Evolutionary conservation across 2,888 invertebrate species (phyloP).

Genomic region (Aphelenchoides bicaudatus): DNA sequence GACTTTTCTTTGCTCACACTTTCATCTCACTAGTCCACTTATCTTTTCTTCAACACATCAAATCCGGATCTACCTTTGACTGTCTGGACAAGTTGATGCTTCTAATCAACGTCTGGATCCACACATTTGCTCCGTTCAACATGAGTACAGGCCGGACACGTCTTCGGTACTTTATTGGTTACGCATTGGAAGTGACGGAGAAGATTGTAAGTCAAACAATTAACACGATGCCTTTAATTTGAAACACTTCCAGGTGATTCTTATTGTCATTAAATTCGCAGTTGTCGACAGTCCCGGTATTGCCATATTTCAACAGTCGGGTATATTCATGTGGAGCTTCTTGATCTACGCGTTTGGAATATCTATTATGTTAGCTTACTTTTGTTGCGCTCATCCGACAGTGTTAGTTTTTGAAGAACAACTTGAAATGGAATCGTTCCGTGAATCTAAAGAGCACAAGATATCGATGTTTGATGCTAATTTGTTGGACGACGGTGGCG

Average conservation of each 20-base stretch:
- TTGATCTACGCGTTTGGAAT: conserved; percentile 32
- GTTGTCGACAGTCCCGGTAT: conserved; percentile 1
- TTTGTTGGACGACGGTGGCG: too few relatives aligned
- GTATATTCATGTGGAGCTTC: not conserved
- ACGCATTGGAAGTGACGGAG: conserved; percentile 42
- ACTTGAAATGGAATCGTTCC: too few relatives aligned
- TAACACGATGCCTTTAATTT: not conserved
- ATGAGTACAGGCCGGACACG: conserved; percentile 43
- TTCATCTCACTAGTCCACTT: conserved; percentile 23
- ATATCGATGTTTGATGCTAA: too few relatives aligned
- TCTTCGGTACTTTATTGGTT: conserved; percentile 38
- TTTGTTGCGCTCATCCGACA: conserved; percentile 43
- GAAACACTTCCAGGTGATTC: conserved; percentile 7
- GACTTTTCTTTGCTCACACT: conserved; percentile 18
- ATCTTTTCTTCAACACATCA: conserved; percentile 23
- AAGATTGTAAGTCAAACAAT: conserved; percentile 30
- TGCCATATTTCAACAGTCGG: conserved; percentile 2
- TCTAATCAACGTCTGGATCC: conserved; percentile 41
- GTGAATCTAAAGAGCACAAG: too few relatives aligned
- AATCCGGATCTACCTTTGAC: conserved; percentile 26
- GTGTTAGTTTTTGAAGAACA: too few relatives aligned
- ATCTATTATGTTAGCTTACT: conserved; percentile 38
- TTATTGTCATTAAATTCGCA: conserved; percentile 6
- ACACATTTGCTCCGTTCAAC: conserved; percentile 50
- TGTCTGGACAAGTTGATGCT: conserved; percentile 34